Evolutionary conservation across 2,113 vertebrate species (phyloP), one percentile per base, ranked within the genome.

Genomic region (Aegypius monachus): DNA sequence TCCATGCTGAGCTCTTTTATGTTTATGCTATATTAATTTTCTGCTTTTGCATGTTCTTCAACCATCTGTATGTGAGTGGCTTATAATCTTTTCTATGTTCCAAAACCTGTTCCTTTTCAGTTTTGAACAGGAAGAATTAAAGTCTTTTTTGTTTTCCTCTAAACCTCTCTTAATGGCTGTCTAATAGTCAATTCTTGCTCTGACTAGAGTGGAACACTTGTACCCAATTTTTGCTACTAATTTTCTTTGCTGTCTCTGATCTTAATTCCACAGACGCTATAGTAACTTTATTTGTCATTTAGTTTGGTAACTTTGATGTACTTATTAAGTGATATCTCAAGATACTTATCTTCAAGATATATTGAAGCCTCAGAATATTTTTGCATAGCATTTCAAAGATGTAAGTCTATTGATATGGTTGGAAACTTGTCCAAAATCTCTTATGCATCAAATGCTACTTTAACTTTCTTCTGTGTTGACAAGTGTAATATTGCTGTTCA

Each of bases 21-120:
- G 70, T 94, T 94, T 94, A 93, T 84, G 83, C 81, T 78, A 2
- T 95, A 67, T 79, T 95, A 88, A 81, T 95, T 91, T 92, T 82
- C 70, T 82, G 11, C 52, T 93, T 95, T 94, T 90, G 58, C 74
- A 42, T 88, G 78, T 93, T 87, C 50, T 85, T n/a, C 43, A 90
- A 32, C 74, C 87, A 86, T 96, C 84, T 96, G 93, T 72, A 77
- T 85, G 77, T 92, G 81, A 96, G 61, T 68, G 63, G 65, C 74
- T 96, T 90, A 81, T 20, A 82, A 52, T 91, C 56, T 93, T 78
- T 86, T 91, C 72, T 75, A 5, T 12, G 7, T 96, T 95, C 70
- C 53, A 73, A 93, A 93, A 86, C 3, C 34, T 16, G 31, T 82
- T 94, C 70, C 45, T 81, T 93, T 84, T 82, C 70, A 90, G 2